Conservation (phyloP, 2,113 vertebrate species). For the Thermophis baileyi region DNA sequence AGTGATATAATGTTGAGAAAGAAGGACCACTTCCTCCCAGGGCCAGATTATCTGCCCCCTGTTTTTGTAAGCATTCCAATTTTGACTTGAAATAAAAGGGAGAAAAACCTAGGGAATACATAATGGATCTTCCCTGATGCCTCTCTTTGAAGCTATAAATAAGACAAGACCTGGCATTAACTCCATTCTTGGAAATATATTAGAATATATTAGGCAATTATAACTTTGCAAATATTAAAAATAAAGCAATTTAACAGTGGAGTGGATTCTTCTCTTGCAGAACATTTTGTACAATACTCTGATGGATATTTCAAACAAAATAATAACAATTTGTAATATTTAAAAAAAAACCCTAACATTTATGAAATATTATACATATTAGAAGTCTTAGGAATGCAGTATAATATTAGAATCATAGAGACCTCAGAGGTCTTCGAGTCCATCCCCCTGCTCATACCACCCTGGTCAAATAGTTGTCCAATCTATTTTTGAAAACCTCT, state of each 20-base stretch:
- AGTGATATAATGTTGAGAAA: neutral
- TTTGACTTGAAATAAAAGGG: neutral
- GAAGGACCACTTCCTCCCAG: neutral
- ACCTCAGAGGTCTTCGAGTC: neutral
- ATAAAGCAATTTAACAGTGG: neutral
- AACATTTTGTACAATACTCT: neutral
- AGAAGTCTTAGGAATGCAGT: neutral
- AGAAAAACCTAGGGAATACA: neutral
- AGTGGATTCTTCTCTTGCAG: neutral
- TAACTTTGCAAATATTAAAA: neutral
- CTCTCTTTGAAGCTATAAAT: neutral
- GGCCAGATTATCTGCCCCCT: neutral
- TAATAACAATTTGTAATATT: neutral
- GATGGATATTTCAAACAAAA: neutral
- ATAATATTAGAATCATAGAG: neutral
- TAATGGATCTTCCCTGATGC: neutral
- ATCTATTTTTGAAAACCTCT: neutral
- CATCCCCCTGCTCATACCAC: neutral
- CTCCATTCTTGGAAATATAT: neutral
- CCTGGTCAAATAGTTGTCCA: neutral
- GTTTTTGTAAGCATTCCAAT: neutral
- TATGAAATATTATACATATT: neutral
- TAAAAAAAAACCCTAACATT: neutral
- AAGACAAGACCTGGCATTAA: neutral
- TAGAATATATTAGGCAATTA: neutral